These are phyloP conservation scores for Latrodectus geometricus DNA, from an alignment of 1,140 invertebrate species.

Conservation along the genomic window DNA sequence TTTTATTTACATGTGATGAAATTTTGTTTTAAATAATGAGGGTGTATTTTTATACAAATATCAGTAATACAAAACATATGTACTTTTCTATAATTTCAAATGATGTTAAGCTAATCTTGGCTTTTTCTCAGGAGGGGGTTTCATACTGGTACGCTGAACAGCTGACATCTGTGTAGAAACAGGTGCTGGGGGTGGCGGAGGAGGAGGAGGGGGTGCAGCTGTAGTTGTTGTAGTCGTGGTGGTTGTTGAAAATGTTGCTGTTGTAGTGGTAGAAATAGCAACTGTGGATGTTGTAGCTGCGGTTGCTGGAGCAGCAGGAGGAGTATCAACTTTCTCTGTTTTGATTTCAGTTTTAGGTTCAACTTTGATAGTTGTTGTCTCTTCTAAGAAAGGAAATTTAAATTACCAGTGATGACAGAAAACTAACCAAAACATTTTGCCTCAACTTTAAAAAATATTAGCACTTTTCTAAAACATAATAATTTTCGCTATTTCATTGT, in stretches of 20 bases:
- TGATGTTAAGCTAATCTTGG: slow-evolving; percentile 70
- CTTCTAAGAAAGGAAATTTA: slow-evolving; percentile 6
- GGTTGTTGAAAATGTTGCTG: neutral
- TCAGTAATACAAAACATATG: too few relatives aligned
- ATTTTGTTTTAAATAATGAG: too few relatives aligned
- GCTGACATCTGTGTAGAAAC: slow-evolving; percentile 64
- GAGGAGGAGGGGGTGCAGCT: slow-evolving; percentile 11
- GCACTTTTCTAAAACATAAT: too few relatives aligned
- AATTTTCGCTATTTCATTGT: too few relatives aligned
- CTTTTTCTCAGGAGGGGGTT: slow-evolving; percentile 90
- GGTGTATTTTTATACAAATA: too few relatives aligned
- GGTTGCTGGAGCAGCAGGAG: slow-evolving; percentile 17
- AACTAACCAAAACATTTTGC: too few relatives aligned
- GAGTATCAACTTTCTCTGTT: slow-evolving; percentile 71
- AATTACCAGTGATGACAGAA: too few relatives aligned
- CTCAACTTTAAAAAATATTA: too few relatives aligned
- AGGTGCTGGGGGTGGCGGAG: slow-evolving; percentile 17
- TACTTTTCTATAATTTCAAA: too few relatives aligned
- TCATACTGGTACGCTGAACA: slow-evolving; percentile 71
- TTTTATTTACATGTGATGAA: too few relatives aligned
- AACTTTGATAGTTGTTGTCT: slow-evolving; percentile 64
- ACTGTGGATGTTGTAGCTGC: slow-evolving; percentile 2
- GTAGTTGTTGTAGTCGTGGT: neutral
- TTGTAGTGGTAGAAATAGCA: neutral
- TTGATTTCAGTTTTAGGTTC: slow-evolving; percentile 70